Evolutionary conservation across 2,113 vertebrate species (phyloP).

Genomic region (Microcebus griseorufus): DNA sequence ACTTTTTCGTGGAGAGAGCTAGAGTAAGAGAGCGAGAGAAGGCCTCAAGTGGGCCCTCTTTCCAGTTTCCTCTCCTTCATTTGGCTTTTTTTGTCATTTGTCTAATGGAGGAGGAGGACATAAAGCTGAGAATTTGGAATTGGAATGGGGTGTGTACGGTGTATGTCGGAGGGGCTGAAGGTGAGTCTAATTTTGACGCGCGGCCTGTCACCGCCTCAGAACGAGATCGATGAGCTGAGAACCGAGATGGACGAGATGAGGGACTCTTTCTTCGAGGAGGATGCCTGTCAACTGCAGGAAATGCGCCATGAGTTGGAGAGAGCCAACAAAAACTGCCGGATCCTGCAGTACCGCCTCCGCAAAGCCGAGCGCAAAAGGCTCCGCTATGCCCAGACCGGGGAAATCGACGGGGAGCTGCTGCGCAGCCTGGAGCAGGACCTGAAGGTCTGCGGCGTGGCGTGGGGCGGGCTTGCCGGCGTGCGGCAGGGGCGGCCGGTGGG

Average conservation of each 20-base stretch:
- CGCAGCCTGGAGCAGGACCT: constrained; percentile 98
- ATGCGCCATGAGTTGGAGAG: constrained; percentile 98
- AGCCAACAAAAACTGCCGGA: constrained; percentile 99
- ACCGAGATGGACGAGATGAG: constrained; percentile 99
- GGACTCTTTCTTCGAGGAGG: constrained; percentile 98
- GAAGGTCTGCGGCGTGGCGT: constrained; percentile 86
- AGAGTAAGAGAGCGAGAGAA: background rate
- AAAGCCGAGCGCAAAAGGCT: constrained; percentile 97
- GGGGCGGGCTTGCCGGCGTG: background rate
- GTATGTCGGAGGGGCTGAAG: background rate
- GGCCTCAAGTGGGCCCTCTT: background rate
- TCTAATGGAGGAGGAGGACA: background rate
- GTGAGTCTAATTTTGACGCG: background rate
- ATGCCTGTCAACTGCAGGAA: constrained; percentile 98
- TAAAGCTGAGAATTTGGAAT: background rate
- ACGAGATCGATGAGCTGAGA: constrained; percentile 97
- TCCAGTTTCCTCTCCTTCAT: background rate
- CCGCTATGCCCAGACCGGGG: constrained; percentile 93
- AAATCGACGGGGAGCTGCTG: constrained; percentile 95
- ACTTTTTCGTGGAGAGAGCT: background rate
- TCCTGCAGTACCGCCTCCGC: constrained; percentile 97
- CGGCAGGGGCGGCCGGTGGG: background rate
- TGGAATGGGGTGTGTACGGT: background rate
- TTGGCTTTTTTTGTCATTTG: background rate
- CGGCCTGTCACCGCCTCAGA: constrained; percentile 83